These are phyloP conservation scores for Ichneumon xanthorius DNA, from an alignment of 2,888 invertebrate genomes.

Conservation along the genomic window DNA sequence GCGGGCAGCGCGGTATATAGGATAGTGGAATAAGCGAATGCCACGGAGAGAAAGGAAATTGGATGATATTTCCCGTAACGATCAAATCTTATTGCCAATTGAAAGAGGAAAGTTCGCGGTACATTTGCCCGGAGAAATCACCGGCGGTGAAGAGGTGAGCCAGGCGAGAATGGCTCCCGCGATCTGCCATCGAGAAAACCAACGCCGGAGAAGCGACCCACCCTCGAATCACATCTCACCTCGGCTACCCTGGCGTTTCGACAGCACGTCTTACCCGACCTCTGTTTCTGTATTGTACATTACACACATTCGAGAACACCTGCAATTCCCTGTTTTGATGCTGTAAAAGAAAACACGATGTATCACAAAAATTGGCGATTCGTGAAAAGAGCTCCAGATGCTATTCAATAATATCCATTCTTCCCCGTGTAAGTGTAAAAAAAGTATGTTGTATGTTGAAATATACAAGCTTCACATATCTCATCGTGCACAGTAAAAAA, in stretches of 20 bases:
- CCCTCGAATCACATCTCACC: slow-evolving; percentile 27
- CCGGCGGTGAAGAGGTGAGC: slow-evolving; percentile 73
- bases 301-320: not conserved
- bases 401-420: not conserved
- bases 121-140: slow-evolving; percentile 81
- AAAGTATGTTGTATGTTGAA: not conserved
- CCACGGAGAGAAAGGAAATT: slow-evolving; percentile 81
- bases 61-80: slow-evolving; percentile 83
- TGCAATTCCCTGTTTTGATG: slow-evolving; percentile 28
- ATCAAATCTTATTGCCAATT: slow-evolving; percentile 84
- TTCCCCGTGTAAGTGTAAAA: not conserved
- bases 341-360: slow-evolving; percentile 12
- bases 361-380: not conserved
- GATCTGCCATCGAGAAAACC: slow-evolving; percentile 72
- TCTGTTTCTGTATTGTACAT: slow-evolving; percentile 21
- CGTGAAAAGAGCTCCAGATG: not conserved
- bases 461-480: not conserved
- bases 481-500: not conserved
- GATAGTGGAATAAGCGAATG: slow-evolving; percentile 63
- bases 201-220: slow-evolving; percentile 40
- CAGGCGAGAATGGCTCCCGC: slow-evolving; percentile 74
- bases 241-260: slow-evolving; percentile 62
- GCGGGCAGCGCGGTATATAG: slow-evolving; percentile 45
- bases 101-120: slow-evolving; percentile 83
- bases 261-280: slow-evolving; percentile 72